Base-by-base conservation (phyloP, 2,888 invertebrate genomes). In the Morpho achilles region DNA sequence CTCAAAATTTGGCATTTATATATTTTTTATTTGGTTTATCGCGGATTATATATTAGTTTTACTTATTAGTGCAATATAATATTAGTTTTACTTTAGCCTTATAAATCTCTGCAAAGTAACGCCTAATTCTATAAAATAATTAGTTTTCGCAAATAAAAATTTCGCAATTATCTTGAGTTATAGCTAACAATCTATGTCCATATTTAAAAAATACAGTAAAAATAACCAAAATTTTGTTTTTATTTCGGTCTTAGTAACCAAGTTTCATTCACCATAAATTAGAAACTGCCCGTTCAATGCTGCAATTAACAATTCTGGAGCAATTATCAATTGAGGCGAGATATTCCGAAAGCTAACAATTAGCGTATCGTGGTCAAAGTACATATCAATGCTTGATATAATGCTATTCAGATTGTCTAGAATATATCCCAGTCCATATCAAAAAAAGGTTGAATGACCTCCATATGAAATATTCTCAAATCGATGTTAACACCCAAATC, bases 271-370 rank as follows among this genome's bases (percentile, higher is more conserved):
- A 59, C 32, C 70, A 74, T 66, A 67, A 80, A 80, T 81, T 76
- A 76, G 72, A 73, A 66, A 69, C 73, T 67, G 62, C 65, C 68
- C 66, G 39, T 50, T 50, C 71, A 69, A 68, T 66, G 70, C 45
- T 54, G 53, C 75, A 87, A 87, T 87, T 86, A 87, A 78, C 85
- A 75, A 74, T 76, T 74, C 68, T 72, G 65, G 75, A 84, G 76
- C 82, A 87, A 87, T 88, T 84, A 86, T 73, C 70, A 68, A 69
- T 68, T 67, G 70, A 69, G 69, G 76, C 72, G 74, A 71, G 70
- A 79, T 74, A 73, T 77, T 72, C 72, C 68, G 70, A 59, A n/a
- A 43, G 9, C 67, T 61, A 63, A 43, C 73, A 68, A 82, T 87
- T 87, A 86, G 79, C 81, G 69, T 63, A 72, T 65, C 63, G 65